A percentile compares a stretch with the other conserved stretches of the same genome.
These are phyloP conservation scores for Allochrocebus solatus DNA, from an alignment of 2,797 vertebrate genomes.

Conservation along the genomic window DNA sequence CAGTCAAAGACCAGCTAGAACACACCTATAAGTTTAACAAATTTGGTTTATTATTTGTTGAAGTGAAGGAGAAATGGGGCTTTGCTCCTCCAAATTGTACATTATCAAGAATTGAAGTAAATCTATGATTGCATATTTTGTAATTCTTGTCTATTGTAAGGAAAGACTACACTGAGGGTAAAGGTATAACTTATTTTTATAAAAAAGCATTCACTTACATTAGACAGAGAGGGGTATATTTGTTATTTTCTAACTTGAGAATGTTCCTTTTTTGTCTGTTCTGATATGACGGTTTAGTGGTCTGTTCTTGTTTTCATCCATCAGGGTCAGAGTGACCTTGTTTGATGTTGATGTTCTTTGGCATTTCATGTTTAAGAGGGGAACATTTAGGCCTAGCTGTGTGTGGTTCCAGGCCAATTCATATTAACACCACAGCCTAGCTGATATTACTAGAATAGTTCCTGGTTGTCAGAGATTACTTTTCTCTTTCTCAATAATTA, in stretches of 20 bases:
- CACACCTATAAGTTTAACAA: not conserved
- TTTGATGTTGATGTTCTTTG: not conserved
- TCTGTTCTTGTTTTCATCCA: not conserved
- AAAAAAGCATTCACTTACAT: not conserved
- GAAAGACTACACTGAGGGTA: not conserved
- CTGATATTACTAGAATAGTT: not conserved
- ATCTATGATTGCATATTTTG: not conserved
- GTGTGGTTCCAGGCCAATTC: not conserved
- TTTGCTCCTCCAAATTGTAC: not conserved
- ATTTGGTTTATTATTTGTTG: not conserved
- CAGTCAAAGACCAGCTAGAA: not conserved
- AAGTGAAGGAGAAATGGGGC: not conserved
- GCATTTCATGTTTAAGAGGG: not conserved
- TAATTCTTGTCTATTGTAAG: not conserved
- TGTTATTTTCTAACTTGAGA: not conserved
- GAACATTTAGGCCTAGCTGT: not conserved
- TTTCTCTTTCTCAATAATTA: not conserved
- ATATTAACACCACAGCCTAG: not conserved
- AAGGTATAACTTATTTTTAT: not conserved
- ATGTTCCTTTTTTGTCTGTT: not conserved
- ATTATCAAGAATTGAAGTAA: not conserved
- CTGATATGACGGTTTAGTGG: not conserved
- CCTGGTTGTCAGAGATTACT: not conserved
- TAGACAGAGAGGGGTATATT: not conserved
- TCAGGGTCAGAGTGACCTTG: not conserved